A percentile compares a stretch with the other conserved stretches of the same genome.
Conservation (phyloP, 2,888 invertebrate genomes). For the Hyposoter dolosus region DNA sequence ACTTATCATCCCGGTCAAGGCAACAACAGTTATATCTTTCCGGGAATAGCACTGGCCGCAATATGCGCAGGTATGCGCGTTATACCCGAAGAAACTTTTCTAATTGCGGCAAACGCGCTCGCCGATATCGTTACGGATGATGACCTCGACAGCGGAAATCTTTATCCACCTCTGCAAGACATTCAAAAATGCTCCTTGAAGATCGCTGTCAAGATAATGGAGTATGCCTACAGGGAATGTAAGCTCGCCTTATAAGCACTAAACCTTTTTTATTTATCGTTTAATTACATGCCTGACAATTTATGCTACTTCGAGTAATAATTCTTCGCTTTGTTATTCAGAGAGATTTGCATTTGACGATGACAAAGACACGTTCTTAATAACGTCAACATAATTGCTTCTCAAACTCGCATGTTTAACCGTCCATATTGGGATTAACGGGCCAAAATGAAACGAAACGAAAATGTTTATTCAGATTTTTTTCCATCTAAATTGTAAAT, state of each 20-base stretch:
- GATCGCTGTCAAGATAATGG: slow-evolving; percentile 93
- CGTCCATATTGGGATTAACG: too few relatives aligned
- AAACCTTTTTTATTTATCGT: neutral
- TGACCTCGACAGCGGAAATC: slow-evolving; percentile 93
- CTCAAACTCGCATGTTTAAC: too few relatives aligned
- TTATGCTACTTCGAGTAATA: neutral
- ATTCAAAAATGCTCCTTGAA: slow-evolving; percentile 95
- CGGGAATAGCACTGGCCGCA: slow-evolving; percentile 96
- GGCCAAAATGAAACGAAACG: too few relatives aligned
- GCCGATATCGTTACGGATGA: slow-evolving; percentile 92
- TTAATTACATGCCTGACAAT: neutral
- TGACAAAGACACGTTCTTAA: neutral
- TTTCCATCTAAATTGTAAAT: too few relatives aligned
- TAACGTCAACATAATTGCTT: neutral
- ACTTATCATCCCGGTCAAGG: slow-evolving; percentile 97
- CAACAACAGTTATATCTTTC: slow-evolving; percentile 99
- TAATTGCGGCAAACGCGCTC: slow-evolving; percentile 95
- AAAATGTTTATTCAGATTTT: too few relatives aligned
- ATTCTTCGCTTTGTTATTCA: neutral
- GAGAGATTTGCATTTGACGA: neutral
- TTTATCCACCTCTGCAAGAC: slow-evolving; percentile 95
- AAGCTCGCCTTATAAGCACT: slow-evolving; percentile 73
- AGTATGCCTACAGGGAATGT: slow-evolving; percentile 93
- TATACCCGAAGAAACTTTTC: slow-evolving; percentile 96
- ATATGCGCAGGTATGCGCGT: slow-evolving; percentile 95